Percentiles rank a stretch among this genome's conserved stretches.
Evolutionary conservation across 2,797 vertebrate species (phyloP).

Genomic region (Gadopsis marmoratus): DNA sequence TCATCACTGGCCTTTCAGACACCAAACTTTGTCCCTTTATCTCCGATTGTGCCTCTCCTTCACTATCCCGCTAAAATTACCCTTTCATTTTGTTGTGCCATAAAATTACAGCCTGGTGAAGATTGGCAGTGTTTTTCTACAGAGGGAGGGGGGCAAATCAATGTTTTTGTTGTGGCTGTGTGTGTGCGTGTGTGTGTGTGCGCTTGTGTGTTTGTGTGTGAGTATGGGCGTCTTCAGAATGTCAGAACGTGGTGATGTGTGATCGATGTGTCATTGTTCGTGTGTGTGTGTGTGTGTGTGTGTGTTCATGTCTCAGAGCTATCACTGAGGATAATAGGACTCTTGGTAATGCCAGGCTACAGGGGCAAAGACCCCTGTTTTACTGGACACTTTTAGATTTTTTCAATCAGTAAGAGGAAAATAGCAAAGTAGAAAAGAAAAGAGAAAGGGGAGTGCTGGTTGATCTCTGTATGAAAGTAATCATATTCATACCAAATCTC

Average conservation of each 20-base stretch:
- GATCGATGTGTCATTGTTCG: constrained; percentile 74
- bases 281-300: constrained; percentile 31
- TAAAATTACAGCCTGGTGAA: constrained; percentile 98
- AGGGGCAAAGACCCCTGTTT: constrained; percentile 79
- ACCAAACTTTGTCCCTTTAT: constrained; percentile 89
- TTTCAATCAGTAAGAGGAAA: constrained; percentile 82
- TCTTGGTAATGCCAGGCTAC: constrained; percentile 84
- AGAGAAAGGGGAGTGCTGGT: constrained; percentile 14
- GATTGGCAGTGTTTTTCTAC: constrained; percentile 97
- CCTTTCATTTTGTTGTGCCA: constrained; percentile 99
- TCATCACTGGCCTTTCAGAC: constrained; percentile 90
- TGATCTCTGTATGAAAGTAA: constrained; percentile 45
- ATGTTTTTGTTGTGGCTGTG: constrained; percentile 88
- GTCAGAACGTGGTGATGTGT: constrained; percentile 78
- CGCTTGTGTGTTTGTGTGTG: constrained; percentile 30
- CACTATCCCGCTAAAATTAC: constrained; percentile 94
- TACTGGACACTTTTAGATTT: constrained; percentile 80
- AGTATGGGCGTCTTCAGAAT: constrained; percentile 59
- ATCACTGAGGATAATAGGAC: constrained; percentile 79
- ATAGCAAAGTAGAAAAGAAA: constrained; percentile 79
- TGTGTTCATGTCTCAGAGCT: constrained; percentile 63
- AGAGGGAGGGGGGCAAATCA: constrained; percentile 90
- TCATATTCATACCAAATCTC: constrained; percentile 53
- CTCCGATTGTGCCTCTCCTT: constrained; percentile 94
- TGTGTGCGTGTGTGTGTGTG: constrained; percentile 16